A percentile compares a stretch with the other conserved stretches of the same genome.
Evolutionary conservation across 2,888 invertebrate species (phyloP).

Genomic region (Microdon myrmicae): DNA sequence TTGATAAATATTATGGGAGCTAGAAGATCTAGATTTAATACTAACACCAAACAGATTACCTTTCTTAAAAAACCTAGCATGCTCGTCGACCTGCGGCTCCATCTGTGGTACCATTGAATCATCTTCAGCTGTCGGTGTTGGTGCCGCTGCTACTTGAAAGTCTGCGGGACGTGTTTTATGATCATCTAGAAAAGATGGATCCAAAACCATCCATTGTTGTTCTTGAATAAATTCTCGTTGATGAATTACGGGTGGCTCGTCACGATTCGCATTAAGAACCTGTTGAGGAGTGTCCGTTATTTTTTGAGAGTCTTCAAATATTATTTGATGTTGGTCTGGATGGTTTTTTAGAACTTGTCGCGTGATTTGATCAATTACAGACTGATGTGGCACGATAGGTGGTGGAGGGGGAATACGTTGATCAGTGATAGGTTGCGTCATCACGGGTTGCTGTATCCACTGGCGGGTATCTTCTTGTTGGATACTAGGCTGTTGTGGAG

Average conservation of each 20-base stretch:
- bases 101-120: slow-evolving; percentile 36
- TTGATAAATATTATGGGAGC: slow-evolving; percentile 34
- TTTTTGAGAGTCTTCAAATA: too few species aligned
- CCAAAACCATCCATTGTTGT: slow-evolving; percentile 9
- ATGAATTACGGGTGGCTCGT: not conserved
- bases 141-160: not conserved
- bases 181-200: slow-evolving; percentile 4
- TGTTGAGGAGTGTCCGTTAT: too few species aligned
- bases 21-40: slow-evolving; percentile 38
- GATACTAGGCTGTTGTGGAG: not conserved
- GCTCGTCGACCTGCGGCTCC: slow-evolving; percentile 36
- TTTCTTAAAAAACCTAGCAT: slow-evolving; percentile 53
- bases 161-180: not conserved
- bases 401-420: slow-evolving; percentile 6
- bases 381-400: slow-evolving; percentile 5
- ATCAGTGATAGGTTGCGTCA: slow-evolving; percentile 4
- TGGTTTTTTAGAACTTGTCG: not conserved
- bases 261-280: not conserved
- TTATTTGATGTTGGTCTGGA: not conserved
- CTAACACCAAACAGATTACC: slow-evolving; percentile 63
- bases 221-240: too few species aligned
- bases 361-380: not conserved
- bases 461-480: slow-evolving; percentile 23
- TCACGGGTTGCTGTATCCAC: slow-evolving; percentile 9
- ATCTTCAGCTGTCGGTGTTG: slow-evolving; percentile 18